Base-by-base conservation (phyloP, 2,888 invertebrate genomes). In the Philaethria dido region DNA sequence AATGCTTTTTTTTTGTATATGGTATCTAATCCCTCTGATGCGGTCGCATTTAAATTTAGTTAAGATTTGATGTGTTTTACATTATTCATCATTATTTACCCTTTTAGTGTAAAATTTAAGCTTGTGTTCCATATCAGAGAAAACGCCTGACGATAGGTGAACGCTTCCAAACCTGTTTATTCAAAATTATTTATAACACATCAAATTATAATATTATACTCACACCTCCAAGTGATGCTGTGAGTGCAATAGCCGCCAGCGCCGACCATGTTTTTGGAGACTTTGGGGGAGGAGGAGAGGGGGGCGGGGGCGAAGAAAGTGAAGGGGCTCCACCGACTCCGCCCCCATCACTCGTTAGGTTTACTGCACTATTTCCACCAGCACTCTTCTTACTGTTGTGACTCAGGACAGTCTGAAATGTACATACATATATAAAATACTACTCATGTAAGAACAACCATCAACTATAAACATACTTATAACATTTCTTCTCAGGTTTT, bases 191-290 rank as follows among this genome's bases (percentile, higher is more conserved):
- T 4, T 29, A 29, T 9, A 57, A 20, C 20, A n/a, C 1, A 36
- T 14, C 11, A 54, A 33, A 29, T 11, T 13, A 4, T 11, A 42
- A 42, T 25, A 20, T 29, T 29, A 42, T 16, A 78, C 80, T 70
- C 64, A 90, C 92, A 71, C 88, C 91, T 62, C 88, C 88, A 36
- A 90, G 74, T 11, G 91, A 86, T 18, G 86, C 87, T 1, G 88
- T 85, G 68, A 87, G 74, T 16, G 90, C 85, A 62, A 87, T 64
- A 1, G 88, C 83, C 47, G 88, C 89, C n/a, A 86, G 81, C 13
- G 80, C 75, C 33, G 81, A 63, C 85, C 85, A 85, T 16, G 79
- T 72, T 73, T 81, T 83, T 16, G 80, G 80, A 63, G 80, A 73
- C 0, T 72, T 75, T 4, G 74, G 78, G 14, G 82, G 76, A 13